phyloP scores from a whole-genome alignment of 1,140 invertebrate species.

The Pseudobourletiella spinata region DNA sequence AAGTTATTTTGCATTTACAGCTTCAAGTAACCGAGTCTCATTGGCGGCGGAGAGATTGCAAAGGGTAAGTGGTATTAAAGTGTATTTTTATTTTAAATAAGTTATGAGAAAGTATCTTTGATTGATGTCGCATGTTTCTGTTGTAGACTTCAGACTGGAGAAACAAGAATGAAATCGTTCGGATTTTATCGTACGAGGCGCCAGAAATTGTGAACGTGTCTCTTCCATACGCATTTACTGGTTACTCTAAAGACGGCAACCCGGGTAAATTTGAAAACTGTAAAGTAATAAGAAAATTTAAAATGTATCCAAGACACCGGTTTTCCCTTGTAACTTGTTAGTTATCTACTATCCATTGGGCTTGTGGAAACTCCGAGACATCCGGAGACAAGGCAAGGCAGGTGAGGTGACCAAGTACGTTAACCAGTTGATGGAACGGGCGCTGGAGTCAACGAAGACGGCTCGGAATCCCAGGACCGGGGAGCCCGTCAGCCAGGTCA shows the following conservation, averaged over 20 bases:
- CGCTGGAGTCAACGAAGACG: neutral
- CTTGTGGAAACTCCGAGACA: neutral
- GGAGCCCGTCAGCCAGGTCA: neutral
- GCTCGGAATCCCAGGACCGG: neutral
- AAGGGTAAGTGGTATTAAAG: too few relatives aligned
- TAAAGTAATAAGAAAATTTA: neutral
- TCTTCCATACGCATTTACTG: neutral
- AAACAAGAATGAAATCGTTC: too few relatives aligned
- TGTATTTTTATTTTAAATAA: too few relatives aligned
- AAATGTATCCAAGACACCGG: neutral
- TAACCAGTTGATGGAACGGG: neutral
- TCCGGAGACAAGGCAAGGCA: neutral
- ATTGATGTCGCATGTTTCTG: too few relatives aligned
- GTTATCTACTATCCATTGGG: neutral
- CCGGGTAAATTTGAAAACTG: neutral
- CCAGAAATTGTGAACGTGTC: too few relatives aligned
- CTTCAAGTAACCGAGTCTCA: too few relatives aligned
- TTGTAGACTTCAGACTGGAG: too few relatives aligned
- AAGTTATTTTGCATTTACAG: too few relatives aligned
- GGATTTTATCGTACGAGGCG: too few relatives aligned
- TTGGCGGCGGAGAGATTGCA: too few relatives aligned
- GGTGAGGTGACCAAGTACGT: neutral
- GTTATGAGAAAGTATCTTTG: too few relatives aligned
- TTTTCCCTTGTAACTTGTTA: neutral
- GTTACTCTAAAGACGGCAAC: neutral